Percentiles rank a stretch among this genome's conserved stretches.
Evolutionary conservation across 2,113 vertebrate species (phyloP).

Genomic region (Dolichotis patagonum): DNA sequence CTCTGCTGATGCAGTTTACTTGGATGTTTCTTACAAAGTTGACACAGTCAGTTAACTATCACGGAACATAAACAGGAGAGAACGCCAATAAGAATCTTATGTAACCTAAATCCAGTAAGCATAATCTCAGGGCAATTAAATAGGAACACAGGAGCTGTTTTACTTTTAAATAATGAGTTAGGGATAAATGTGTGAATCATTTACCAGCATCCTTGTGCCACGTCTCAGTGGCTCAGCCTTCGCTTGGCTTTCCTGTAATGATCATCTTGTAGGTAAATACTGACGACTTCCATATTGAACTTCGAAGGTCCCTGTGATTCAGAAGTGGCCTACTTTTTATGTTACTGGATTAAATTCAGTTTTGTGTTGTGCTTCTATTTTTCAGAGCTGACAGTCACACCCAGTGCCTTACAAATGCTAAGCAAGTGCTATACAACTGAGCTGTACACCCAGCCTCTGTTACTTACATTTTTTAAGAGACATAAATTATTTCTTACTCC

Average conservation of each 20-base stretch:
- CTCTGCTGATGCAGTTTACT: background rate
- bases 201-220: background rate
- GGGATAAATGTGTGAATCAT: background rate
- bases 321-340: no score
- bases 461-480: constrained; percentile 26
- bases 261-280: background rate
- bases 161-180: background rate
- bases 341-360: background rate
- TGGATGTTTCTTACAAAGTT: background rate
- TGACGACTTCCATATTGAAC: background rate
- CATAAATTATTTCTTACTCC: background rate
- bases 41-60: background rate
- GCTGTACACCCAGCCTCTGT: background rate
- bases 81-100: background rate
- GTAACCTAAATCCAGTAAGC: background rate
- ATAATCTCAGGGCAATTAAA: background rate
- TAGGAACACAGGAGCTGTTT: background rate
- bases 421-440: background rate
- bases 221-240: background rate
- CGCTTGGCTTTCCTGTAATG: background rate
- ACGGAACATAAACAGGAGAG: background rate
- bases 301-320: background rate
- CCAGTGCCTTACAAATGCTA: background rate
- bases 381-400: background rate
- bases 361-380: background rate